Percentiles rank a stretch among this genome's conserved stretches.
These are phyloP conservation scores for Notiomystis cincta DNA, from an alignment of 2,113 vertebrate genomes.

Conservation along the genomic window DNA sequence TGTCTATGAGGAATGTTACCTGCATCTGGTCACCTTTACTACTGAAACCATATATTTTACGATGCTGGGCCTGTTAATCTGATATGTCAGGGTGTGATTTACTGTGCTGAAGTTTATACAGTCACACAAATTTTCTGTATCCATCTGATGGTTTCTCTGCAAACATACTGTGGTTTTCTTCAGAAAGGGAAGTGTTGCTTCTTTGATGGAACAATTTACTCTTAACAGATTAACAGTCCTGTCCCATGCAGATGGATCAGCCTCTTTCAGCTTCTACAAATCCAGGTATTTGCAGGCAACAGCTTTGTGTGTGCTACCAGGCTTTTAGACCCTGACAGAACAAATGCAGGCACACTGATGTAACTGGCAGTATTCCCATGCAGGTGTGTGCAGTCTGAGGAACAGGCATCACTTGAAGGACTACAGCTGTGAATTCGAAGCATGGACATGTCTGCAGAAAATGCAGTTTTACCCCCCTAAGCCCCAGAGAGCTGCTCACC, in stretches of 20 bases:
- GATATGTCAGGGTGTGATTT: neutral
- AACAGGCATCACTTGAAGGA: neutral
- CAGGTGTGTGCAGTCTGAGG: neutral
- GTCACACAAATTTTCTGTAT: neutral
- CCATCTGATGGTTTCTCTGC: neutral
- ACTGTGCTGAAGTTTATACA: neutral
- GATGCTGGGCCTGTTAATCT: neutral
- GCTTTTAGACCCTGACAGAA: neutral
- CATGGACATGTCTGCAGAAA: neutral
- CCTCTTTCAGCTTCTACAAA: neutral
- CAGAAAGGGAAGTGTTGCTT: neutral
- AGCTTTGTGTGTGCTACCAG: neutral
- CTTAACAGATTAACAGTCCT: neutral
- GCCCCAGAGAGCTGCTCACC: neutral
- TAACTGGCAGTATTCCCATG: neutral
- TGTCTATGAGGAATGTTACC: neutral
- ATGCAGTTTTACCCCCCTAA: neutral
- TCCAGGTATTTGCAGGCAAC: neutral
- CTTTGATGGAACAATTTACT: neutral
- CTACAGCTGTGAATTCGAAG: neutral
- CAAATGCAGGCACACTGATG: neutral
- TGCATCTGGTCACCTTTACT: neutral
- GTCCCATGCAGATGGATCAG: neutral
- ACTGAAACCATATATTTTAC: rapidly evolving
- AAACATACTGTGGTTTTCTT: neutral